Evolutionary conservation across 2,797 vertebrate species (phyloP), one percentile per base, ranked within the genome.

Genomic region (Rhadinocentrus ornatus): DNA sequence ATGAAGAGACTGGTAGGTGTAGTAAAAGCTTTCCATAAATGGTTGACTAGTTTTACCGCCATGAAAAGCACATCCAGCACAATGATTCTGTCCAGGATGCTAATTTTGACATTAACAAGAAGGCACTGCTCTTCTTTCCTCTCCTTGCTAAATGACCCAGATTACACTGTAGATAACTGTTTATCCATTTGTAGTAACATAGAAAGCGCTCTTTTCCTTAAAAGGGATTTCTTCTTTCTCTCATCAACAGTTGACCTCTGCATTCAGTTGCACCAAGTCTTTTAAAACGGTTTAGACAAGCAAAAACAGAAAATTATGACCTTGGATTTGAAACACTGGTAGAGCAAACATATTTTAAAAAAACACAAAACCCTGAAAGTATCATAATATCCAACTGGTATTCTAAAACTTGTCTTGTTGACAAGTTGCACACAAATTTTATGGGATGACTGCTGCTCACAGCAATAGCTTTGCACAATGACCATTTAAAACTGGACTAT

Each of bases 101-200:
- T 41, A 32, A 2, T 34, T 62, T 48, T 75, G 75, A 75, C 66
- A 75, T 74, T 64, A 68, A 77, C 55, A 54, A 78, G 50, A 56
- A 6, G 0, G n/a, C 26, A 2, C 11, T 62, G 48, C 2, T 60
- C 24, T 41, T 60, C 37, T 70, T 44, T 71, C 5, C 64, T 2
- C 4, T 66, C 18, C 18, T 58, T 22, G 1, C 27, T 66, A 20
- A 69, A 77, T 41, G 10, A 55, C 27, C 6, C 4, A 35, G n/a
- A 6, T 58, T 9, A 1, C 18, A 20, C 35, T 52, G 18, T 4
- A 37, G 24, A 12, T 22, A 9, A 52, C 34, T 61, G 37, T 66
- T 66, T 57, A 66, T 46, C 12, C 53, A 62, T 37, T 27, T 37
- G 22, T n/a, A 39, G 66, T 52, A 26, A 71, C 15, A 54, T 11